Evolutionary conservation across 2,113 vertebrate genomes (phyloP).

Genomic region (Cyrtonyx montezumae): DNA sequence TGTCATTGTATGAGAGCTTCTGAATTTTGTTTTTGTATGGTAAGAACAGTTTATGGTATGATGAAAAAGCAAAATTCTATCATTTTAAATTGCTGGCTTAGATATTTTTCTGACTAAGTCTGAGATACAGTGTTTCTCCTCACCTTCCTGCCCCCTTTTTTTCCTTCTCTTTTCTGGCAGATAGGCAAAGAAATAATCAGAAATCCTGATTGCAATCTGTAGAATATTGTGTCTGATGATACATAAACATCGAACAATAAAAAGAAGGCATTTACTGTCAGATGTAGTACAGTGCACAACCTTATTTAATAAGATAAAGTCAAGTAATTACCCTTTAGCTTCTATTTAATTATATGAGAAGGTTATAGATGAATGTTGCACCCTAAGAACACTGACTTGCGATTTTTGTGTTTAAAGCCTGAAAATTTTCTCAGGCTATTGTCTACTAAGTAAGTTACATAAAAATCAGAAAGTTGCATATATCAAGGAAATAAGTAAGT

Average conservation of each 20-base stretch:
- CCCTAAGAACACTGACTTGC: background rate
- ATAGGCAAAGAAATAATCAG: background rate
- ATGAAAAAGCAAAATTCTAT: background rate
- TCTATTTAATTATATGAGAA: background rate
- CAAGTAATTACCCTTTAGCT: background rate
- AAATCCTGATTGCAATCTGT: background rate
- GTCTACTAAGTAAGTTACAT: background rate
- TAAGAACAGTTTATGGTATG: background rate
- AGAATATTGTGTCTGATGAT: background rate
- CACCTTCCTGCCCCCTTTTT: accelerated
- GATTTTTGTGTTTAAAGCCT: background rate
- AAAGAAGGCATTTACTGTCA: background rate
- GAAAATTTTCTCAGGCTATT: background rate
- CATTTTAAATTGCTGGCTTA: background rate
- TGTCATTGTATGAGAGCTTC: background rate
- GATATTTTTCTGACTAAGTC: background rate
- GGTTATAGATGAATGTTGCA: background rate
- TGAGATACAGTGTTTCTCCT: background rate
- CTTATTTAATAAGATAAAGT: background rate
- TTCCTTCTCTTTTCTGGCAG: background rate
- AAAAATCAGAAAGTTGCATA: background rate
- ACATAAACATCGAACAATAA: background rate
- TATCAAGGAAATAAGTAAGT: background rate
- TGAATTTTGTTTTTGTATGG: background rate
- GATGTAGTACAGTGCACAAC: background rate